Evolutionary conservation across 2,113 vertebrate genomes (phyloP).

Genomic region (Varanus komodoensis): DNA sequence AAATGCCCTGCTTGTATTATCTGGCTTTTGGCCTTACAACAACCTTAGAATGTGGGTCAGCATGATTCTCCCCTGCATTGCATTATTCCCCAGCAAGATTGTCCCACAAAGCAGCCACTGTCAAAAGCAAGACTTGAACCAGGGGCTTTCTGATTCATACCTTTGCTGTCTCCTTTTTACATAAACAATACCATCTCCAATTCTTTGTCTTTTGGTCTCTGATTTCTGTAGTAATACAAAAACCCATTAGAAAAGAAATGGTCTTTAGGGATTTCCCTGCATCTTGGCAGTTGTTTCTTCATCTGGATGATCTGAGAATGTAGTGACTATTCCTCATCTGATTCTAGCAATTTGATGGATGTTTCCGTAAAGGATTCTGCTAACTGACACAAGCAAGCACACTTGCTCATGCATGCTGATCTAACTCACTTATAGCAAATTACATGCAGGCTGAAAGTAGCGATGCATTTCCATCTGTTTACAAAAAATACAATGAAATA

Average conservation of each 20-base stretch:
- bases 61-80: background rate
- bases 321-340: background rate
- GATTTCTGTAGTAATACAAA: too few relatives aligned
- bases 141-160: too few relatives aligned
- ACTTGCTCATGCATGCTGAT: background rate
- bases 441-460: background rate
- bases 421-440: background rate
- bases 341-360: too few relatives aligned
- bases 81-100: background rate
- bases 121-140: background rate
- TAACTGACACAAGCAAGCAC: background rate
- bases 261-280: too few relatives aligned
- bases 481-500: too few relatives aligned
- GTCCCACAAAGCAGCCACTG: background rate
- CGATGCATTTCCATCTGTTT: background rate
- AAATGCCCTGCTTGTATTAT: background rate
- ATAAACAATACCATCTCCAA: too few relatives aligned
- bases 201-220: too few relatives aligned
- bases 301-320: background rate
- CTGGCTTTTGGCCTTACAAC: background rate
- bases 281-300: background rate
- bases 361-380: background rate
- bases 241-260: too few relatives aligned
- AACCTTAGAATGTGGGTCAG: background rate
- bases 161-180: too few relatives aligned